Conservation (phyloP, 2,113 vertebrate genomes). For the Phocoena sinus region DNA sequence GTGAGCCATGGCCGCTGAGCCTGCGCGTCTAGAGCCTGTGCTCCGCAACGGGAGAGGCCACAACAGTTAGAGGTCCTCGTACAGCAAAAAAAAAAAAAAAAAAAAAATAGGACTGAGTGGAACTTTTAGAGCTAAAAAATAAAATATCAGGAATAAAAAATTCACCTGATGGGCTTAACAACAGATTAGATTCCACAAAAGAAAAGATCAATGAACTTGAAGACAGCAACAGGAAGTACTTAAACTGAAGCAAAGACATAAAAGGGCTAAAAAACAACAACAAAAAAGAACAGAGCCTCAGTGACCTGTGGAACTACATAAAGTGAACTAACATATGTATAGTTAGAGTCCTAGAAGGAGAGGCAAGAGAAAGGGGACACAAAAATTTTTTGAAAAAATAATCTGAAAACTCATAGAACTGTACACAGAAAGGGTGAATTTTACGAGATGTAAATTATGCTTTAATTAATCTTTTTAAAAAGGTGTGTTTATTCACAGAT, state of each 20-base stretch:
- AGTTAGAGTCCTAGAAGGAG: not conserved
- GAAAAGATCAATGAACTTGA: not conserved
- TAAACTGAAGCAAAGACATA: not conserved
- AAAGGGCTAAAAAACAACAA: not conserved
- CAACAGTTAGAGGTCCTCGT: no score
- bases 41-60: no score
- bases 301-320: not conserved
- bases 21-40: no score
- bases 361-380: not conserved
- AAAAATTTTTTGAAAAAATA: not conserved
- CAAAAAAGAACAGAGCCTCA: not conserved
- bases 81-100: no score
- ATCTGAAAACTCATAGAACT: not conserved
- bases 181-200: not conserved
- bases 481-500: not conserved
- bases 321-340: not conserved
- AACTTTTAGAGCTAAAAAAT: not conserved
- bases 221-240: not conserved
- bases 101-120: not conserved
- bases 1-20: no score
- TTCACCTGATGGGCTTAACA: not conserved
- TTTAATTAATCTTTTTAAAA: not conserved
- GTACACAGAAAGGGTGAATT: not conserved
- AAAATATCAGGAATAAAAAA: not conserved
- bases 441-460: not conserved